phyloP scores from a whole-genome alignment of 2,888 invertebrate species.

The Hedychridium roseum region DNA sequence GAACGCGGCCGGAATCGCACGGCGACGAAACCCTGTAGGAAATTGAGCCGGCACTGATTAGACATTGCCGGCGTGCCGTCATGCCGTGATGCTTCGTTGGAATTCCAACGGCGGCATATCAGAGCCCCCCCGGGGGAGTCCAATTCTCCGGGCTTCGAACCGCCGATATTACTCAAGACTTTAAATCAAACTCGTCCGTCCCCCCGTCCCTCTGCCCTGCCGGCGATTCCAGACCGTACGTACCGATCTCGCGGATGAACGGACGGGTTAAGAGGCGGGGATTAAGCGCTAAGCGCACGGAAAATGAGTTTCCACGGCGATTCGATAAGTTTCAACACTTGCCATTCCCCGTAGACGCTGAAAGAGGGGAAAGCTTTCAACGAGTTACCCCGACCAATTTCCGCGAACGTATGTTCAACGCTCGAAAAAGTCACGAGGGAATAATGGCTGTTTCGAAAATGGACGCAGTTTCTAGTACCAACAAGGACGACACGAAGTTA shows the following conservation, averaged over 20 bases:
- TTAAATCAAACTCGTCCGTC: conserved; percentile 29
- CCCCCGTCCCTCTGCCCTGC: too few relatives aligned
- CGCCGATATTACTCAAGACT: conserved; percentile 37
- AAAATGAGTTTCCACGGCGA: conserved; percentile 14
- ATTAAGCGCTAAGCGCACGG: conserved; percentile 13
- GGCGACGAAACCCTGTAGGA: conserved; percentile 50
- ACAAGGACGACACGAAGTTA: too few relatives aligned
- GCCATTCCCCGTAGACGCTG: too few relatives aligned
- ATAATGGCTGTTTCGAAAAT: too few relatives aligned
- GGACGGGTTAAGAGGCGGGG: neutral
- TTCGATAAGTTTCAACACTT: too few relatives aligned
- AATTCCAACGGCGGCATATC: conserved; percentile 53
- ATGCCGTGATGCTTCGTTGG: conserved; percentile 53
- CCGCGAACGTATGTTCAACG: too few relatives aligned
- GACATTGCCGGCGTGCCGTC: conserved; percentile 60
- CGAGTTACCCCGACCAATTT: too few relatives aligned
- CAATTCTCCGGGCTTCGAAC: conserved; percentile 30
- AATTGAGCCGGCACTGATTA: conserved; percentile 62
- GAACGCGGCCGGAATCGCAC: conserved; percentile 40
- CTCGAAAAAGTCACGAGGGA: too few relatives aligned
- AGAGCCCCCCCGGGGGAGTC: conserved; percentile 33
- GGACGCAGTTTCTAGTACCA: too few relatives aligned
- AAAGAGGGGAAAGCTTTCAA: too few relatives aligned
- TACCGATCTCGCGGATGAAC: neutral
- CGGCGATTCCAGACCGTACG: too few relatives aligned